Evolutionary conservation across 2,113 vertebrate species (phyloP).

Genomic region (Manacus vitellinus): DNA sequence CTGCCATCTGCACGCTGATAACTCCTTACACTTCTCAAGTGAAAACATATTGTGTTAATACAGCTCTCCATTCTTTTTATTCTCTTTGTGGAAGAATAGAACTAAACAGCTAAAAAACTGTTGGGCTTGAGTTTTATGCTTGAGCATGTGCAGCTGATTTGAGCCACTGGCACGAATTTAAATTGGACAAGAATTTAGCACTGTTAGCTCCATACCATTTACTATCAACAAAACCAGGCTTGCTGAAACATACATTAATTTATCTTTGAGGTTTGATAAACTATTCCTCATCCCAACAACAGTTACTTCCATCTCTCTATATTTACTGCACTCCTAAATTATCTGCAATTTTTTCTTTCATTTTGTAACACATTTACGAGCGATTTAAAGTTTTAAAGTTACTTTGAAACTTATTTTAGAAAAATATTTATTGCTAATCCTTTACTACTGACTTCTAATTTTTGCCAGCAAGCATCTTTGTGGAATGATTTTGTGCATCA

Average conservation of each 20-base stretch:
- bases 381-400: background rate
- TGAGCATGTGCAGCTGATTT: background rate
- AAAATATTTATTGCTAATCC: background rate
- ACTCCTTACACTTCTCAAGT: background rate
- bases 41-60: background rate
- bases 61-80: background rate
- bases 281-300: background rate
- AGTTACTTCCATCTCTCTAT: background rate
- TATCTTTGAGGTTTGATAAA: background rate
- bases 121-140: background rate
- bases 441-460: background rate
- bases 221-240: background rate
- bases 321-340: background rate
- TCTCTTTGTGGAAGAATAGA: background rate
- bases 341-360: background rate
- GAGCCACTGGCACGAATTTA: background rate
- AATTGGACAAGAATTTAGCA: background rate
- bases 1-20: background rate
- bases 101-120: background rate
- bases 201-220: background rate
- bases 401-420: background rate
- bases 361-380: background rate
- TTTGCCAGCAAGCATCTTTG: background rate
- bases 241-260: background rate
- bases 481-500: background rate